A percentile compares a stretch with the other conserved stretches of the same genome.
These are phyloP conservation scores for Pangasius krempfi DNA, from an alignment of 2,797 vertebrate species.

Conservation along the genomic window DNA sequence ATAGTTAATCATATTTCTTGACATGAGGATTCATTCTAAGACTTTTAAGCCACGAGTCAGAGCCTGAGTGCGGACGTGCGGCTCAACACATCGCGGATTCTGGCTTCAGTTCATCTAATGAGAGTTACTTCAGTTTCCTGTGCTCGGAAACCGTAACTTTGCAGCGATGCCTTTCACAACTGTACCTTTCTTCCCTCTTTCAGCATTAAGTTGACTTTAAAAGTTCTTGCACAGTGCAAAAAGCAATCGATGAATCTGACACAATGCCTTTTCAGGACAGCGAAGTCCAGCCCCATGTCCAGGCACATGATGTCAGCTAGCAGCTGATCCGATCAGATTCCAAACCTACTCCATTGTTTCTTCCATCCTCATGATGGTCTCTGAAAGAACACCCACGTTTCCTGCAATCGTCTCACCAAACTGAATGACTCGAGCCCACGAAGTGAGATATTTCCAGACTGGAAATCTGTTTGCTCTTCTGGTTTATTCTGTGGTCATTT, in stretches of 20 bases:
- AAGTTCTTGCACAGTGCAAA: not conserved
- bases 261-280: not conserved
- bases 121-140: slow-evolving; percentile 21
- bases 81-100: not conserved
- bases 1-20: not conserved
- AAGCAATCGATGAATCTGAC: not conserved
- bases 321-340: slow-evolving; percentile 53
- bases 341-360: slow-evolving; percentile 40
- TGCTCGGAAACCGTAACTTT: not conserved
- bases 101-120: not conserved
- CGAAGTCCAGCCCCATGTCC: not conserved
- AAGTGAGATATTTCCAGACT: slow-evolving; percentile 1
- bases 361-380: not conserved
- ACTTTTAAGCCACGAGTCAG: not conserved
- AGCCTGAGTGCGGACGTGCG: not conserved
- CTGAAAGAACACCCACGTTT: slow-evolving; percentile 29
- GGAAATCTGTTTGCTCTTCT: not conserved
- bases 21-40: not conserved
- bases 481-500: not conserved
- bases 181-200: not conserved
- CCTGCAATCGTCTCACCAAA: slow-evolving; percentile 2
- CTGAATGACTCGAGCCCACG: slow-evolving; percentile 9
- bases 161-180: not conserved
- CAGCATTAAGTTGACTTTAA: accelerated
- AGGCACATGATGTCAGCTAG: not conserved